These are phyloP conservation scores for Listronotus oregonensis DNA, from an alignment of 1,140 invertebrate genomes.

Conservation along the genomic window DNA sequence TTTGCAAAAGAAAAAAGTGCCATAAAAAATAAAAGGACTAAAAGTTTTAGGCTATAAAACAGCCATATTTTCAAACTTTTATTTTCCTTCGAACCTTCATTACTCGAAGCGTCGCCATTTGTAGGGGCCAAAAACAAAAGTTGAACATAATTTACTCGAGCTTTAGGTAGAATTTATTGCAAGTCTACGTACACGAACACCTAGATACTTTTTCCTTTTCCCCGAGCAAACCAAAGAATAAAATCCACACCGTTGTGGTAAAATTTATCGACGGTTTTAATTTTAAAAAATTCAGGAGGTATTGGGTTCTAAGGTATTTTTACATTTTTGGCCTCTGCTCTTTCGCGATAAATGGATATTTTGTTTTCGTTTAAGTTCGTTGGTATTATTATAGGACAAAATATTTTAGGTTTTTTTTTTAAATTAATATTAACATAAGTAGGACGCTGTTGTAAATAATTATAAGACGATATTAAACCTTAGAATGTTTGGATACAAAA, in stretches of 20 bases:
- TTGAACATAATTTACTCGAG: conserved; percentile 33
- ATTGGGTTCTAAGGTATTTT: background rate
- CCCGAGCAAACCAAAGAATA: conserved; percentile 14
- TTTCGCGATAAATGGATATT: background rate
- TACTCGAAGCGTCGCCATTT: conserved; percentile 24
- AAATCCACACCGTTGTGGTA: conserved; percentile 13
- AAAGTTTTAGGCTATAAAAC: conserved; percentile 27
- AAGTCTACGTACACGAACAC: conserved; percentile 20
- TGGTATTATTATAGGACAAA: too few species aligned
- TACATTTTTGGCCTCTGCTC: background rate
- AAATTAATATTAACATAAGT: too few species aligned
- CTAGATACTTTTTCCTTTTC: conserved; percentile 17
- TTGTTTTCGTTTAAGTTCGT: background rate
- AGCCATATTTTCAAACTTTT: conserved; percentile 34
- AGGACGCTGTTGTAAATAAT: too few species aligned
- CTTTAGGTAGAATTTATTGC: conserved; percentile 28
- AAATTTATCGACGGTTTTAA: conserved; percentile 33
- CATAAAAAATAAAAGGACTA: conserved; percentile 3
- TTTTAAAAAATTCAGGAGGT: conserved; percentile 23
- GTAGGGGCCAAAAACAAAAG: conserved; percentile 28
- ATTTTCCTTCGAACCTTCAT: conserved; percentile 36
- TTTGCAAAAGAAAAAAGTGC: conserved; percentile 5
- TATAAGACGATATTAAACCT: too few species aligned
- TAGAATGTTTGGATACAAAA: too few species aligned
- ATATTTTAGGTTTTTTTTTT: too few species aligned